A percentile compares a stretch with the other conserved stretches of the same genome.
Evolutionary conservation across 2,888 invertebrate genomes (phyloP).

Genomic region (Epirrita christyi): DNA sequence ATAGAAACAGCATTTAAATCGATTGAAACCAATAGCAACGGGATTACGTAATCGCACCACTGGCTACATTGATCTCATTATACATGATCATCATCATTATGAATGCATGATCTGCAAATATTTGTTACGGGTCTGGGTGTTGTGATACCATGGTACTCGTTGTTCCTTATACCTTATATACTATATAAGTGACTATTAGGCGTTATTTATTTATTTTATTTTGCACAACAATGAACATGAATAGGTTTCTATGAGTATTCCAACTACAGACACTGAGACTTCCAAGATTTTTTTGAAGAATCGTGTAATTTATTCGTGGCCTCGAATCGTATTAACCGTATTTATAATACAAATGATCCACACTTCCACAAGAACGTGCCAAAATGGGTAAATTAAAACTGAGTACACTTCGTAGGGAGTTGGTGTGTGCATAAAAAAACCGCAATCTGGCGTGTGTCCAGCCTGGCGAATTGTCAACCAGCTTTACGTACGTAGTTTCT

Average conservation of each 20-base stretch:
- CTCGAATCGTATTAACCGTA: slow-evolving; percentile 69
- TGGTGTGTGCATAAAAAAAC: slow-evolving; percentile 68
- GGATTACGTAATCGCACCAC: too few relatives aligned
- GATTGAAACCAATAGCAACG: too few relatives aligned
- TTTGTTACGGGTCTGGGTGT: too few relatives aligned
- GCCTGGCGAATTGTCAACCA: slow-evolving; percentile 55
- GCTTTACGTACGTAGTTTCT: slow-evolving; percentile 14
- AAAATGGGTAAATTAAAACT: slow-evolving; percentile 80
- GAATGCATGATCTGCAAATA: too few relatives aligned
- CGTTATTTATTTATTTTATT: too few relatives aligned
- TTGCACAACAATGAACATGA: background rate
- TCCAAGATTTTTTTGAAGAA: slow-evolving; percentile 46
- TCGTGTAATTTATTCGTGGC: slow-evolving; percentile 58
- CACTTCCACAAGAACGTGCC: slow-evolving; percentile 73
- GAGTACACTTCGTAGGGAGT: slow-evolving; percentile 60
- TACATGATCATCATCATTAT: too few relatives aligned
- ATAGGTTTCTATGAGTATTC: background rate
- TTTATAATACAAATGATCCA: slow-evolving; percentile 66
- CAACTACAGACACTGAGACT: background rate
- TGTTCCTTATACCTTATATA: too few relatives aligned
- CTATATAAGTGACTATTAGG: too few relatives aligned
- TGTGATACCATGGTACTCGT: too few relatives aligned
- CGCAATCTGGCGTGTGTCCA: slow-evolving; percentile 65
- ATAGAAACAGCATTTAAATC: too few relatives aligned
- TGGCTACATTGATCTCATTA: too few relatives aligned